These are phyloP conservation scores for Raja brachyura DNA, from an alignment of 2,113 vertebrate genomes.

Conservation along the genomic window DNA sequence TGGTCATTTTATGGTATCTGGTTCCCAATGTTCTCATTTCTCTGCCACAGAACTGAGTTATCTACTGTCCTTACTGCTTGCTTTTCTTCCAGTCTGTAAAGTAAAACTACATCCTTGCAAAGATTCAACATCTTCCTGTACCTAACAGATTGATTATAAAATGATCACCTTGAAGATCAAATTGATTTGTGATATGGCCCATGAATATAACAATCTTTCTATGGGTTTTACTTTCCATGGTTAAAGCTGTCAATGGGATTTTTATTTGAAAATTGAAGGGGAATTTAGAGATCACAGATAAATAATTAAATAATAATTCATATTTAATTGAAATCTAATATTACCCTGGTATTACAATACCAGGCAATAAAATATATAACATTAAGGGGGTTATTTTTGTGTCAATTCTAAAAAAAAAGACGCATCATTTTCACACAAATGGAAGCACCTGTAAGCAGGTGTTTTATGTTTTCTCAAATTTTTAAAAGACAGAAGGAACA, in stretches of 20 bases:
- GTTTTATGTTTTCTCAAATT: background rate
- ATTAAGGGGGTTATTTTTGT: background rate
- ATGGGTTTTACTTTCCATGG: background rate
- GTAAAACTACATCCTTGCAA: background rate
- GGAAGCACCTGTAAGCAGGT: conserved; percentile 3
- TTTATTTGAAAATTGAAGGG: background rate
- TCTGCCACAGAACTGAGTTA: background rate
- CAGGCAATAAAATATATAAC: background rate
- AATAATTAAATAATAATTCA: background rate
- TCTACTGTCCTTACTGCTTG: background rate
- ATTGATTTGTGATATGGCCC: background rate
- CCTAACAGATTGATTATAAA: background rate
- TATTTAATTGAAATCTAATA: background rate
- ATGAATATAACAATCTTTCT: background rate
- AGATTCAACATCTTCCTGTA: background rate
- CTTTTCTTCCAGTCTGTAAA: background rate
- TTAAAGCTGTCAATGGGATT: background rate
- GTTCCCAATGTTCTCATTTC: background rate
- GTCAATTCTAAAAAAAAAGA: background rate
- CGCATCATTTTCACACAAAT: background rate
- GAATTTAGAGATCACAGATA: background rate
- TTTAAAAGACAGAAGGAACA: background rate
- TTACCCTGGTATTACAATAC: background rate
- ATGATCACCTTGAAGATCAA: background rate
- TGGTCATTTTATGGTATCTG: too few species aligned